Evolutionary conservation across 2,113 vertebrate genomes (phyloP), one percentile per base, ranked within the genome.

Genomic region (Barnardius zonarius): DNA sequence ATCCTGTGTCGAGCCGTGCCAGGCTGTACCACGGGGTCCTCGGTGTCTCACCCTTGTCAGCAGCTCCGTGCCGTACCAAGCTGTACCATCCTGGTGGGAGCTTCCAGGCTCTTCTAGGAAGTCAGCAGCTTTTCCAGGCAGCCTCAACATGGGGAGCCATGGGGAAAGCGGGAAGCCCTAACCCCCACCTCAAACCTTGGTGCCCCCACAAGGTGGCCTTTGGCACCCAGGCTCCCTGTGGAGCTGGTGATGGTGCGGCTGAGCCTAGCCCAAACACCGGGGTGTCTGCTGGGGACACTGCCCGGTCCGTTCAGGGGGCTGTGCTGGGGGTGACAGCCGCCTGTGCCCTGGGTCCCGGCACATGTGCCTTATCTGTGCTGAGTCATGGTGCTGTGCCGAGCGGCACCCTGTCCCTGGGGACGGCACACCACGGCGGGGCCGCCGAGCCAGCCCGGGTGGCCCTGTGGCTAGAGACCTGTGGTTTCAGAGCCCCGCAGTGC

Each of bases 221-320:
- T 69, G 27, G 16, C 10, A n/a, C 5, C 28, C 24, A 3, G 7
- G 39, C 14, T 49, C 30, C 33, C 28, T 1, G 0, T 33, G 30
- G 41, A 75, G 15, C 23, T 74, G n/a, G 28, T 79, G 75, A n/a
- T 59, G 41, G 41, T 43, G 52, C 4, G 9, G 13, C 18, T 17
- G 28, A 84, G 22, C 18, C 5, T 0, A 2, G 24, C 37, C 37
- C 57, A 20, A 49, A 11, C 5, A 6, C 28, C 0, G 4, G 30
- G 9, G 7, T 0, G 0, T 24, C 16, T 6, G 4, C 20, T 6
- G 19, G 11, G 10, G 30, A 13, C 3, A 3, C 33, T 64, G 17
- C 8, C 19, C 1, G 1, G 8, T 54, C 43, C 44, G 4, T 20
- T 4, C 2, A 0, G 3, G 16, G 35, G 14, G 13, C 11, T 3